phyloP scores from a whole-genome alignment of 2,797 vertebrate species.

The Tamandua tetradactyla region DNA sequence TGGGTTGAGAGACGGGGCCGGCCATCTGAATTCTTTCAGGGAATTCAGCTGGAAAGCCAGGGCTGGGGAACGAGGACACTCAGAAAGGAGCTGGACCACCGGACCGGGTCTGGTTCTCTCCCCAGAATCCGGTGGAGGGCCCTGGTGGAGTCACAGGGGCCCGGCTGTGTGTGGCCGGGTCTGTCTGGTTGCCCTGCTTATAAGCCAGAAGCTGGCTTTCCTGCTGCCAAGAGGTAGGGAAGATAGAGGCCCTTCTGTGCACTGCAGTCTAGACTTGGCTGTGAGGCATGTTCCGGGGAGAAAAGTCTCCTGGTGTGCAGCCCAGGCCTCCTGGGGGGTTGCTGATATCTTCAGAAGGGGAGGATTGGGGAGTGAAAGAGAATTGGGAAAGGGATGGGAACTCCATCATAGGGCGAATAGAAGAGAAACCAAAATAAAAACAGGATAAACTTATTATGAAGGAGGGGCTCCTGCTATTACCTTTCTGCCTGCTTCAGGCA shows the following conservation, averaged over 20 bases:
- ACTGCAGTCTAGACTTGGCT: background rate
- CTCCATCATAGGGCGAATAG: background rate
- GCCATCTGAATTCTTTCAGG: background rate
- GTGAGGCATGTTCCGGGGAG: background rate
- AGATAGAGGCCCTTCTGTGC: background rate
- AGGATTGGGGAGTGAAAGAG: background rate
- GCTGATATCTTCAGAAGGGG: background rate
- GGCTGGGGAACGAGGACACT: background rate
- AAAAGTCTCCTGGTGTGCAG: background rate
- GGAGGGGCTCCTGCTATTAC: background rate
- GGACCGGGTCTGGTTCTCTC: background rate
- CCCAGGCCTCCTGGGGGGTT: background rate
- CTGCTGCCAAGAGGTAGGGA: background rate
- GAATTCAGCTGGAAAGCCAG: background rate
- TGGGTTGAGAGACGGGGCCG: too few species aligned
- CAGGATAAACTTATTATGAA: background rate
- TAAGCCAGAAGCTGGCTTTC: conserved; percentile 1
- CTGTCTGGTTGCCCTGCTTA: background rate
- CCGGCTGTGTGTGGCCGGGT: background rate
- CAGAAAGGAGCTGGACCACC: background rate
- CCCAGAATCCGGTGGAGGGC: background rate
- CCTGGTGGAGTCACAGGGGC: background rate
- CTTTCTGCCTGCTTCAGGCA: background rate
- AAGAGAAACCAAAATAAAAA: background rate
- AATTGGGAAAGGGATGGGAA: background rate